Evolutionary conservation across 2,888 invertebrate genomes (phyloP).

Genomic region (Cerastoderma edule): DNA sequence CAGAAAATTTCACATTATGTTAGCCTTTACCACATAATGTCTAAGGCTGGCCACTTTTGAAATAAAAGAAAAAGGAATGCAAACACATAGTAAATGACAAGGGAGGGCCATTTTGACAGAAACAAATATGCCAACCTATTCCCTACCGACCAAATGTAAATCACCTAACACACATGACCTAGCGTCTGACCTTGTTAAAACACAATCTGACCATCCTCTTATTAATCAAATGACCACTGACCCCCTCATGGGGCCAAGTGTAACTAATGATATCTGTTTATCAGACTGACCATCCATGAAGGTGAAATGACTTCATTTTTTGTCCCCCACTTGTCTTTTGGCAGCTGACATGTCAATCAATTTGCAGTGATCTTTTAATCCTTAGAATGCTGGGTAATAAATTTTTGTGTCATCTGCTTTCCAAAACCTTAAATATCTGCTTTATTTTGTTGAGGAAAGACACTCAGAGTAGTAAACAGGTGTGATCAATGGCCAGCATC

Average conservation of each 20-base stretch:
- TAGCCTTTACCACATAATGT: not conserved
- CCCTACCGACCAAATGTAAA: no score
- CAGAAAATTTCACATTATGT: not conserved
- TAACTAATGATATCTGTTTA: constrained; percentile 4
- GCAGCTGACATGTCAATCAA: not conserved
- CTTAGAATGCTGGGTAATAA: not conserved
- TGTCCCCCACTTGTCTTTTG: no score
- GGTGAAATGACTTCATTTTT: no score
- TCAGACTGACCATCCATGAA: no score
- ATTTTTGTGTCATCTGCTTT: no score
- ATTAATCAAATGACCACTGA: constrained; percentile 7
- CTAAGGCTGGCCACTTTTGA: not conserved
- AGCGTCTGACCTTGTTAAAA: not conserved
- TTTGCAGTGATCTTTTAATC: not conserved
- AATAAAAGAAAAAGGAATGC: not conserved
- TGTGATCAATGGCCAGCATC: no score
- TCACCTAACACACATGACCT: not conserved
- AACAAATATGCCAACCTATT: no score
- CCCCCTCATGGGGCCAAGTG: not conserved
- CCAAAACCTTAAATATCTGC: no score
- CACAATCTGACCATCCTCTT: not conserved
- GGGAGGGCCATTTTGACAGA: no score
- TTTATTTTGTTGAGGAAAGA: no score
- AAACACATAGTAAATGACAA: no score
- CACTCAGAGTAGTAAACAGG: no score